Conservation (phyloP, 2,797 vertebrate species). For the Crenichthys baileyi region DNA sequence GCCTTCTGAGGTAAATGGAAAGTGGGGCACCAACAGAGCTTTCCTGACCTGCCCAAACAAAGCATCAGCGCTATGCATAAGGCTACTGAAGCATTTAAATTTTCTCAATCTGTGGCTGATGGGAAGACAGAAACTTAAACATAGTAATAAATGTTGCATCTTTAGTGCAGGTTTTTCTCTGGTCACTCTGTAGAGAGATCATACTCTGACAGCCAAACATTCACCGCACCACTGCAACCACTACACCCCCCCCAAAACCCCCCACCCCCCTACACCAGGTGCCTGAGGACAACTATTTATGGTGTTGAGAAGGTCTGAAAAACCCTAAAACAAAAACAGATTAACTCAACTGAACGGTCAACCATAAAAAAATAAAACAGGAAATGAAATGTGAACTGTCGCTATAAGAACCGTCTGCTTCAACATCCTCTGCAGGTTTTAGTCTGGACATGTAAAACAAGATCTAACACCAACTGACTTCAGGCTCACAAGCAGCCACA, state of each 20-base stretch:
- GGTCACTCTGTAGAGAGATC: slow-evolving; percentile 13
- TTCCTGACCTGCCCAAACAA: slow-evolving; percentile 50
- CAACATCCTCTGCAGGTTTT: slow-evolving; percentile 26
- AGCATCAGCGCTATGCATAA: slow-evolving; percentile 47
- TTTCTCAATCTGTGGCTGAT: slow-evolving; percentile 22
- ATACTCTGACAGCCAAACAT: background rate
- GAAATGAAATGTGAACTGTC: slow-evolving; percentile 7
- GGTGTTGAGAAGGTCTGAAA: background rate
- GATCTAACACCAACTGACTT: slow-evolving; percentile 22
- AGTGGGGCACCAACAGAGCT: slow-evolving; percentile 64
- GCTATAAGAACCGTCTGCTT: background rate
- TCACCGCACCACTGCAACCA: background rate
- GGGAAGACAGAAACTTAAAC: slow-evolving; percentile 12
- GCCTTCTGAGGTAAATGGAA: slow-evolving; percentile 72
- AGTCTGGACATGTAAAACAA: slow-evolving; percentile 31
- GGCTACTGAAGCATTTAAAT: slow-evolving; percentile 53
- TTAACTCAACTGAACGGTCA: background rate
- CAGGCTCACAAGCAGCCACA: slow-evolving; percentile 15
- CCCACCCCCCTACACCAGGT: slow-evolving; percentile 3
- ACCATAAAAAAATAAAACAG: background rate
- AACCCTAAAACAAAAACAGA: background rate
- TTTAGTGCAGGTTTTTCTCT: slow-evolving; percentile 13
- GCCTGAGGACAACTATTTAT: background rate
- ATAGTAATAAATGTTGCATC: slow-evolving; percentile 9
- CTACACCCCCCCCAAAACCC: background rate